Percentiles rank a stretch among this genome's conserved stretches.
These are phyloP conservation scores for Poecilia gillii DNA, from an alignment of 2,797 vertebrate genomes.

Conservation along the genomic window DNA sequence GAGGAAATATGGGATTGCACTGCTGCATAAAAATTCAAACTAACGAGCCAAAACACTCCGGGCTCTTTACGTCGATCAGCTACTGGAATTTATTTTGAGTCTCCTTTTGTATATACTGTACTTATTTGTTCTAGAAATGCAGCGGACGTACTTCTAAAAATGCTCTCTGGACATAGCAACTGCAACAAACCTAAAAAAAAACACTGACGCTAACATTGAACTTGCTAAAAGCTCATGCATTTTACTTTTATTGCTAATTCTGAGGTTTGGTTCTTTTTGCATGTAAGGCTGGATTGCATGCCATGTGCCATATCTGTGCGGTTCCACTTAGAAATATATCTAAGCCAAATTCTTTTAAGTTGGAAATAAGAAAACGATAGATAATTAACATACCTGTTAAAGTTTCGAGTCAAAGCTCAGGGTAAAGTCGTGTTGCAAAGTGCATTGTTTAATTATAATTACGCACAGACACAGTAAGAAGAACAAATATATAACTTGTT, in stretches of 20 bases:
- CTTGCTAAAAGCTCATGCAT: constrained; percentile 4
- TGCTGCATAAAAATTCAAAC: neutral
- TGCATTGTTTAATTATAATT: neutral
- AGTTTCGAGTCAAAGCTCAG: constrained; percentile 44
- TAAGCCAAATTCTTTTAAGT: neutral
- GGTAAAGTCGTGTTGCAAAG: constrained; percentile 34
- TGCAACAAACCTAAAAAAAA: neutral
- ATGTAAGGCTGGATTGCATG: constrained; percentile 50
- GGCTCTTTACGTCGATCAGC: neutral
- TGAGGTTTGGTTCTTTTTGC: constrained; percentile 18
- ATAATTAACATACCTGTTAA: constrained; percentile 5
- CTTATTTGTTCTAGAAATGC: neutral
- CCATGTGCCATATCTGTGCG: constrained; percentile 41
- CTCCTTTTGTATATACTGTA: neutral
- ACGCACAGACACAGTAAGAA: constrained; percentile 3
- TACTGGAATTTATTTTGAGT: neutral
- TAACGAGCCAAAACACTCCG: neutral
- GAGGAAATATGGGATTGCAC: neutral
- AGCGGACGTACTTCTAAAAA: neutral
- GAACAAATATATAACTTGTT: constrained; percentile 5
- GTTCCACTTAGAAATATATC: constrained; percentile 21
- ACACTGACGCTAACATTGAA: neutral
- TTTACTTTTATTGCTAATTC: constrained; percentile 5
- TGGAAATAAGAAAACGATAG: neutral
- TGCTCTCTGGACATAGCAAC: neutral